A percentile compares a stretch with the other conserved stretches of the same genome.
Conservation (phyloP, 1,140 invertebrate species). For the Brachionus manjavacas region DNA sequence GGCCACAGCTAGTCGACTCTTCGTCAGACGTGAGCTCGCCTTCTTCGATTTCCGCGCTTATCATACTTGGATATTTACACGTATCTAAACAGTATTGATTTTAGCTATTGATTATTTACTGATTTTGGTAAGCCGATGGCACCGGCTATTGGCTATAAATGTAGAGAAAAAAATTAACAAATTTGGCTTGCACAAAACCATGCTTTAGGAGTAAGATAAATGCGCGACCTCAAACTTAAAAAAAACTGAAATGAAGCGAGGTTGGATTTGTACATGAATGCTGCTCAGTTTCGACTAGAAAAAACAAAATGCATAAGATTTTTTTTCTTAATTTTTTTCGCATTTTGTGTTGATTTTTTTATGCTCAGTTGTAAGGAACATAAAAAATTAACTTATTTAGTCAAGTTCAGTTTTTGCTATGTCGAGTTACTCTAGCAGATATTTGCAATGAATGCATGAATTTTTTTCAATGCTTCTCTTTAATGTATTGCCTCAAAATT, state of each 20-base stretch:
- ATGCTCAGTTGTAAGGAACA: conserved; percentile 6
- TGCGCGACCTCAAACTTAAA: neutral
- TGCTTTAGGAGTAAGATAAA: neutral
- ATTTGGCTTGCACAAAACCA: neutral
- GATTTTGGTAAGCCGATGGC: neutral
- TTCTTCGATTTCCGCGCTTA: neutral
- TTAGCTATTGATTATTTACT: neutral
- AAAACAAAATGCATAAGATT: neutral
- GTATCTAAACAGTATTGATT: neutral
- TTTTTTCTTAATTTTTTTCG: conserved; percentile 3
- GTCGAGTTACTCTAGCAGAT: conserved; percentile 21
- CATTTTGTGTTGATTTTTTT: neutral
- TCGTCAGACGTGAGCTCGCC: neutral
- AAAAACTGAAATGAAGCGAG: neutral
- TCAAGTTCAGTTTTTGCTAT: neutral
- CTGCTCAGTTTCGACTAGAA: neutral
- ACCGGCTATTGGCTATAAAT: neutral
- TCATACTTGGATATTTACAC: neutral
- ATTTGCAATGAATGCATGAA: neutral
- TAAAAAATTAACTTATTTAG: neutral
- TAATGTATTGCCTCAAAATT: no score
- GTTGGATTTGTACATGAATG: neutral
- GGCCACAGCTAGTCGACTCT: neutral
- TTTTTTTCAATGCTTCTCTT: no score
- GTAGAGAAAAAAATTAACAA: neutral